phyloP scores from a whole-genome alignment of 1,140 invertebrate genomes.

The Drosophila pachea region DNA sequence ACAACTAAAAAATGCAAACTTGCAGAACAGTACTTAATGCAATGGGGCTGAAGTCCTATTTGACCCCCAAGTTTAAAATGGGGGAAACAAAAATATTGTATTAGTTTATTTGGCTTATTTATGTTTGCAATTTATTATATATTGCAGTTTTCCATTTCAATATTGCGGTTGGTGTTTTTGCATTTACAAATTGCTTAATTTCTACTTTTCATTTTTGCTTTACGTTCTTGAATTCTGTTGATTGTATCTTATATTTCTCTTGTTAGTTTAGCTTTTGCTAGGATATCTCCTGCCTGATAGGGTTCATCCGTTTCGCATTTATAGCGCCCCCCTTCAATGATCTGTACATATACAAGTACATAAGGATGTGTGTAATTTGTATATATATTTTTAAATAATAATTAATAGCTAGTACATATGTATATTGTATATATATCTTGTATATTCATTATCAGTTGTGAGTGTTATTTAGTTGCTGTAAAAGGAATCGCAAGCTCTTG shows the following conservation, averaged over 20 bases:
- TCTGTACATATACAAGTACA: conserved; percentile 27
- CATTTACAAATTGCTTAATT: conserved; percentile 69
- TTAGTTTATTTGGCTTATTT: conserved; percentile 73
- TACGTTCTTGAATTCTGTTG: conserved; percentile 64
- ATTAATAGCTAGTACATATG: conserved; percentile 65
- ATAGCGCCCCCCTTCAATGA: conserved; percentile 22
- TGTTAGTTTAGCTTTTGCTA: conserved; percentile 28
- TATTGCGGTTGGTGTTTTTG: conserved; percentile 62
- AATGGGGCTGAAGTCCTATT: too few species aligned
- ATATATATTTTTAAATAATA: conserved; percentile 65
- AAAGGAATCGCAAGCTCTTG: conserved; percentile 22
- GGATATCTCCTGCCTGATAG: conserved; percentile 36
- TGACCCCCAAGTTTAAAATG: too few species aligned
- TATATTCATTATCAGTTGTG: conserved; percentile 61
- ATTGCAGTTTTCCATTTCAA: conserved; percentile 48
- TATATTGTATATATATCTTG: conserved; percentile 51
- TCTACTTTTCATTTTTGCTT: conserved; percentile 54
- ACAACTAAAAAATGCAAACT: too few species aligned
- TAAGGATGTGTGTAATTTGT: conserved; percentile 17
- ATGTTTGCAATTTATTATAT: conserved; percentile 68
- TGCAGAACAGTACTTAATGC: too few species aligned
- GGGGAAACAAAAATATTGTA: neutral
- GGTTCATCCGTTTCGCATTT: conserved; percentile 13
- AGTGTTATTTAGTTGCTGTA: conserved; percentile 32
- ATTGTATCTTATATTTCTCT: conserved; percentile 48